Evolutionary conservation across 2,797 vertebrate genomes (phyloP).

Genomic region (Protonibea diacanthus): DNA sequence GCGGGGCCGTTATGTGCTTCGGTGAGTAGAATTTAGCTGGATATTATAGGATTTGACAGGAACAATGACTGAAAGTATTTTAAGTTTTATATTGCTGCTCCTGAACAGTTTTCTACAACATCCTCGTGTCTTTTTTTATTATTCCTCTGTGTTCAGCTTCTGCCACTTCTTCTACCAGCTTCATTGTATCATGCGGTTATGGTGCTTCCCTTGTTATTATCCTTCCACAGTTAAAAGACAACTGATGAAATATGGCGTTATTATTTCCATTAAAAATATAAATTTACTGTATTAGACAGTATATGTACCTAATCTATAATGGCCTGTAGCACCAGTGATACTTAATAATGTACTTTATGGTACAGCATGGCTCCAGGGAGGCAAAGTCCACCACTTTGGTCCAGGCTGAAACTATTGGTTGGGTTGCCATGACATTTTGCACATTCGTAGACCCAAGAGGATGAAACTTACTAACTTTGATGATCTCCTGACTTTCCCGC

Average conservation of each 20-base stretch:
- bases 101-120: slow-evolving; percentile 26
- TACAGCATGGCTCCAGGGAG: slow-evolving; percentile 11
- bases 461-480: slow-evolving; percentile 1
- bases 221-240: slow-evolving; percentile 52
- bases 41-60: slow-evolving; percentile 52
- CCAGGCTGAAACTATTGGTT: slow-evolving; percentile 23
- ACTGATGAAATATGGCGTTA: slow-evolving; percentile 52
- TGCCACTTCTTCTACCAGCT: slow-evolving; percentile 39
- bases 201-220: slow-evolving; percentile 47
- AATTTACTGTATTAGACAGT: slow-evolving; percentile 20
- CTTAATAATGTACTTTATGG: slow-evolving; percentile 40
- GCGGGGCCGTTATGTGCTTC: slow-evolving; percentile 5
- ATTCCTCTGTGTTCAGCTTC: slow-evolving; percentile 34
- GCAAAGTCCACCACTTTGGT: slow-evolving; percentile 4
- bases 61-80: slow-evolving; percentile 46
- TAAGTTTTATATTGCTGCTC: slow-evolving; percentile 38
- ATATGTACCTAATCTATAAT: not conserved
- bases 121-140: slow-evolving; percentile 52
- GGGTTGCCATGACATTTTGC: slow-evolving; percentile 24
- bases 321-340: slow-evolving; percentile 29
- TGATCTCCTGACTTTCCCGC: slow-evolving; percentile 2
- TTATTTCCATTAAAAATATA: slow-evolving; percentile 52
- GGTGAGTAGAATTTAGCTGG: slow-evolving; percentile 43
- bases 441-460: slow-evolving; percentile 4
- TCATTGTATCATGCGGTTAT: slow-evolving; percentile 47